Evolutionary conservation across 2,113 vertebrate species (phyloP), one percentile per base, ranked within the genome.

Genomic region (Oceanites oceanicus): DNA sequence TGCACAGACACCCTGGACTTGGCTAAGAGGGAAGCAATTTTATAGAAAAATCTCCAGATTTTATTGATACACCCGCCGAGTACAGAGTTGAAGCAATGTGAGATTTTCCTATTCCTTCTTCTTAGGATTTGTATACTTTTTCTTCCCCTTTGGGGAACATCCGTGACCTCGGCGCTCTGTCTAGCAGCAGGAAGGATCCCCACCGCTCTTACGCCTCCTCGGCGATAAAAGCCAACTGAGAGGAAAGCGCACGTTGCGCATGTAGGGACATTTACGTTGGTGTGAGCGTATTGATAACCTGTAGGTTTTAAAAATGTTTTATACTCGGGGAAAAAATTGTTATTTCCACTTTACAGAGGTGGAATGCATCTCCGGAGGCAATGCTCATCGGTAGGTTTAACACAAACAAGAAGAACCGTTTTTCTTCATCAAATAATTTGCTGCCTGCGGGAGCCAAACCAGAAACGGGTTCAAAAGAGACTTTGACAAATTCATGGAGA

Each of bases 121-220:
- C 65, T 86, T 27, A 47, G 26, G 10, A 21, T 19, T 70, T 34
- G 15, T 10, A 4, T 6, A 3, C 10, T 34, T 68, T 44, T n/a
- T 22, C 30, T 47, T 32, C 10, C 42, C 29, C 53, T 23, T 27
- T 36, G 34, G 45, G 62, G 36, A 59, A 21, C 1, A 2, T 11
- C 3, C 0, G 0, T 21, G 45, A 26, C 30, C 82, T 83, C 3
- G 4, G 32, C 25, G 25, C 78, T 44, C 49, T 38, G n/a, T 6
- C 42, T 10, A 27, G n/a, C 18, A 49, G 74, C 50, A 61, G 34
- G 30, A 81, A 42, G 76, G 50, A 25, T 82, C 76, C 44, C 44
- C 13, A 4, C 21, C 40, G 81, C 90, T 72, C 47, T 38, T 34
- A 16, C 1, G 2, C 40, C 65, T 86, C 70, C 32, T 49, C 1